These are phyloP conservation scores for Hyposoter dolosus DNA, from an alignment of 2,888 invertebrate species.

Conservation along the genomic window DNA sequence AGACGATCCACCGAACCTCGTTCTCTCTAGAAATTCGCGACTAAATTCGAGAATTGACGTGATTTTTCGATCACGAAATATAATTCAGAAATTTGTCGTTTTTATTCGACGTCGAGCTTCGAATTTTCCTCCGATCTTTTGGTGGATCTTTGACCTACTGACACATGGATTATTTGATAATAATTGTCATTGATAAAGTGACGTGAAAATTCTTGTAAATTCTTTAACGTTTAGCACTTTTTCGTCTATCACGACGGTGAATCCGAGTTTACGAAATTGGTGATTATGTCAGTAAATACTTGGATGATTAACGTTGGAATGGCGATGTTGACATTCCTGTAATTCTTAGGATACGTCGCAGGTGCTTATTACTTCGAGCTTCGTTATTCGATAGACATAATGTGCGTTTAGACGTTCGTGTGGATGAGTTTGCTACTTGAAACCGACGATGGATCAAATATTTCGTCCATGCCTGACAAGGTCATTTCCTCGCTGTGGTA, in stretches of 20 bases:
- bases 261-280: neutral
- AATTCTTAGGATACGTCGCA: slow-evolving; percentile 26
- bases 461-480: neutral
- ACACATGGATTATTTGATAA: no score
- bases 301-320: neutral
- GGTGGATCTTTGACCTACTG: no score
- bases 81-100: neutral
- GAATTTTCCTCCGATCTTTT: neutral
- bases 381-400: neutral
- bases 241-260: neutral
- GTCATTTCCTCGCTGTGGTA: neutral
- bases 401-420: neutral
- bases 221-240: neutral
- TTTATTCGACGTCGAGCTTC: neutral
- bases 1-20: no score
- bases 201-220: no score
- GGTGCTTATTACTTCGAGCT: slow-evolving; percentile 4
- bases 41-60: neutral
- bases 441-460: neutral
- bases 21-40: neutral
- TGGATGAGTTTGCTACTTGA: neutral
- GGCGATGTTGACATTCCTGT: slow-evolving; percentile 36
- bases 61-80: neutral
- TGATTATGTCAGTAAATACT: slow-evolving; percentile 1
- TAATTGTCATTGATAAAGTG: no score